phyloP scores from a whole-genome alignment of 2,888 invertebrate genomes.

The Chaetoderma sp. region DNA sequence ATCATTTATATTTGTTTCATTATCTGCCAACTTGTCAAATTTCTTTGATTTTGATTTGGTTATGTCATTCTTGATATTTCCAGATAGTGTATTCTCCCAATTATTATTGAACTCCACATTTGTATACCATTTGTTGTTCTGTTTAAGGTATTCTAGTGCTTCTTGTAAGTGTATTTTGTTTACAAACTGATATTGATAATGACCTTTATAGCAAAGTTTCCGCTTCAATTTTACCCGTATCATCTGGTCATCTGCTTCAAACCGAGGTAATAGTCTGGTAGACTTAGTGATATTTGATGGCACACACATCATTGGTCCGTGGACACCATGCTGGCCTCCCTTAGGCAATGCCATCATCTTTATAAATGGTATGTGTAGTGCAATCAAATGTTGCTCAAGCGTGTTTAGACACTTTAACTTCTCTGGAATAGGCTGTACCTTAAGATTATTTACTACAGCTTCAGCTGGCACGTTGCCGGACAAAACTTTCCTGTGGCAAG shows the following conservation, averaged over 20 bases:
- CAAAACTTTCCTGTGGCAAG: no score
- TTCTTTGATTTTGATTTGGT: background rate
- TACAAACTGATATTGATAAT: slow-evolving; percentile 28
- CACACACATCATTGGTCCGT: slow-evolving; percentile 42
- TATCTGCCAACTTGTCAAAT: background rate
- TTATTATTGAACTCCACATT: slow-evolving; percentile 6
- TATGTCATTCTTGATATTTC: background rate
- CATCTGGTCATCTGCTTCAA: slow-evolving; percentile 15
- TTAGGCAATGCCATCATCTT: slow-evolving; percentile 37
- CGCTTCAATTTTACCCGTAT: slow-evolving; percentile 35
- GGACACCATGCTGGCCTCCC: slow-evolving; percentile 36
- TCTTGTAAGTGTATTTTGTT: slow-evolving; percentile 9
- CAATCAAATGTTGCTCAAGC: slow-evolving; percentile 37
- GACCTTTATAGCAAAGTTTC: slow-evolving; percentile 31
- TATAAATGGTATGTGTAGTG: slow-evolving; percentile 38
- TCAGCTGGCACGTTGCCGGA: no score
- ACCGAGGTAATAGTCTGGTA: slow-evolving; percentile 27
- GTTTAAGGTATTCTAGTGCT: slow-evolving; percentile 17
- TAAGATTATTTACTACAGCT: no score
- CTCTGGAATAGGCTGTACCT: no score
- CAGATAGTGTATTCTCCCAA: background rate
- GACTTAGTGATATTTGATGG: slow-evolving; percentile 31
- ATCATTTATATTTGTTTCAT: no score
- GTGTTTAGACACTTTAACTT: slow-evolving; percentile 27
- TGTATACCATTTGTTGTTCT: slow-evolving; percentile 14